phyloP scores from a whole-genome alignment of 2,888 invertebrate species.

The Drosophila hamatofila region DNA sequence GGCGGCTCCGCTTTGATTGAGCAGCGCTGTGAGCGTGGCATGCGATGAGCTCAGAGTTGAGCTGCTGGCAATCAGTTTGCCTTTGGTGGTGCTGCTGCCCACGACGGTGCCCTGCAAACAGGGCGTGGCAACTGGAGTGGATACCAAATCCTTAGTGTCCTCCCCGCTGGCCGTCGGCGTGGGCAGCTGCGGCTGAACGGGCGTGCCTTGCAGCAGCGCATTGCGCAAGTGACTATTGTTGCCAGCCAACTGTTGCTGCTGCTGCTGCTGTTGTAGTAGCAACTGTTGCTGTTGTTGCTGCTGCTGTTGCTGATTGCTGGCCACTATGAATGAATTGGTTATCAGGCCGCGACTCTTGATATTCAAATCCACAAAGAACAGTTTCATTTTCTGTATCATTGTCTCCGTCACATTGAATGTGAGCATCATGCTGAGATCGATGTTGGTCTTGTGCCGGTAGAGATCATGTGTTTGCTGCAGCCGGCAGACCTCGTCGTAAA shows the following conservation, averaged over 20 bases:
- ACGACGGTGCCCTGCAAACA: constrained; percentile 67
- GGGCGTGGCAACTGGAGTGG: constrained; percentile 45
- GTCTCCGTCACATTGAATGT: constrained; percentile 87
- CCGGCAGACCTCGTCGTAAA: constrained; percentile 88
- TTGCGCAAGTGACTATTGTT: constrained; percentile 82
- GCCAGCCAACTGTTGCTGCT: constrained; percentile 15
- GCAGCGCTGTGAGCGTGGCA: constrained; percentile 84
- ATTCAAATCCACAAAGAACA: constrained; percentile 84
- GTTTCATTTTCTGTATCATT: constrained; percentile 88
- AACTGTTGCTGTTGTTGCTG: constrained; percentile 37
- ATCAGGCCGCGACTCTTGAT: constrained; percentile 85
- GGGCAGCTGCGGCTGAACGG: constrained; percentile 40
- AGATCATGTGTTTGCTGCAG: constrained; percentile 87
- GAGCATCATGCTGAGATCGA: constrained; percentile 83
- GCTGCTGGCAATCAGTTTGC: constrained; percentile 68
- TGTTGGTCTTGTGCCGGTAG: constrained; percentile 85
- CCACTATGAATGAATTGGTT: constrained; percentile 82
- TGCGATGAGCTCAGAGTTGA: constrained; percentile 84
- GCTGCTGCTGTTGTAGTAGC: constrained; percentile 58
- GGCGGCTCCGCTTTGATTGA: constrained; percentile 72
- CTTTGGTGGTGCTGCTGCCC: constrained; percentile 68
- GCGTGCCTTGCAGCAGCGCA: constrained; percentile 81
- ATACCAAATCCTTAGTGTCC: constrained; percentile 52
- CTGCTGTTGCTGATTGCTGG: constrained; percentile 46
- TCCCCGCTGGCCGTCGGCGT: constrained; percentile 31